phyloP scores from a whole-genome alignment of 2,888 invertebrate genomes.

The Ommatoiulus sabulosus region DNA sequence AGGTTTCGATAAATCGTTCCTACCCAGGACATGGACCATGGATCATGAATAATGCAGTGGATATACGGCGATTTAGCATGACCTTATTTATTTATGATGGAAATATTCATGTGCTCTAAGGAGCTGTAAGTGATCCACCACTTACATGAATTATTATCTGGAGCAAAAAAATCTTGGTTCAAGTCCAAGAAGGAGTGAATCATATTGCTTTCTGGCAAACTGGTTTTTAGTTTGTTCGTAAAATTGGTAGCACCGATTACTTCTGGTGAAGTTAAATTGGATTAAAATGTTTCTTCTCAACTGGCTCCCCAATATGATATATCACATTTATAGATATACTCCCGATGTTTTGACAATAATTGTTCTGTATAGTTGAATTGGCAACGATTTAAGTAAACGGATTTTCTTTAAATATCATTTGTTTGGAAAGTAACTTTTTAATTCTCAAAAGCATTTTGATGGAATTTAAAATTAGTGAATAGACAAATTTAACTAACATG shows the following conservation, averaged over 20 bases:
- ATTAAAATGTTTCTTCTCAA: no score
- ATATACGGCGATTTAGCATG: background rate
- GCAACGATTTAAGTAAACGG: no score
- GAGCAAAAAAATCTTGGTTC: background rate
- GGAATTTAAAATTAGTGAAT: no score
- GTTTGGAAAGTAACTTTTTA: no score
- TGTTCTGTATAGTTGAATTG: no score
- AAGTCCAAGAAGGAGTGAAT: background rate
- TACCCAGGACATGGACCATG: background rate
- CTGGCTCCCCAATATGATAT: no score
- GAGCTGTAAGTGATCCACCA: background rate
- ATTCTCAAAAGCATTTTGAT: no score
- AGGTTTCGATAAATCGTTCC: no score
- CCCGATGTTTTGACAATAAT: no score
- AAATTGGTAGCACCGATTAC: background rate
- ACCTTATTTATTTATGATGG: background rate
- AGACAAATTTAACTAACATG: no score
- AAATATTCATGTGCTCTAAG: background rate
- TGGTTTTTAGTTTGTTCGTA: background rate
- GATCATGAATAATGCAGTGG: background rate
- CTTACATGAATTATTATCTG: background rate
- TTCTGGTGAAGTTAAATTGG: background rate
- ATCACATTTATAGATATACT: no score
- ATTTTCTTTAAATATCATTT: no score
- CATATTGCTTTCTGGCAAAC: background rate